Conservation (phyloP, 2,113 vertebrate genomes). For the rabbit (Oryctolagus cuniculus) region mOryCun1.1 NC_091453.1:82262001-82262500, state of each 20-base stretch:
- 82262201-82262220: background rate
- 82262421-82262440: background rate
- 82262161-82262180: background rate
- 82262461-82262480: background rate
- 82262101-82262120: constrained; percentile 40
- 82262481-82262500: background rate
- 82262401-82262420: constrained; percentile 1
- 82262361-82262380: background rate
- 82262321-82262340: constrained; percentile 17
- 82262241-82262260: background rate
- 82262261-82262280: background rate
- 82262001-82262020: too few species aligned
- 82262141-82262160: background rate
- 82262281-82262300: constrained; percentile 27
- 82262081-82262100: constrained; percentile 32
- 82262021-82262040: too few species aligned
- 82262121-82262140: background rate
- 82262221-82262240: background rate
- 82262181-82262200: constrained; percentile 2
- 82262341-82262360: constrained; percentile 34
- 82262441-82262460: background rate
- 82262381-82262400: constrained; percentile 19
- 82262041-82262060: background rate
- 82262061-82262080: constrained; percentile 2
- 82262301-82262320: background rate